Evolutionary conservation across 2,113 vertebrate species (phyloP), one percentile per base, ranked within the genome.

Genomic region (Fulmarus glacialis): DNA sequence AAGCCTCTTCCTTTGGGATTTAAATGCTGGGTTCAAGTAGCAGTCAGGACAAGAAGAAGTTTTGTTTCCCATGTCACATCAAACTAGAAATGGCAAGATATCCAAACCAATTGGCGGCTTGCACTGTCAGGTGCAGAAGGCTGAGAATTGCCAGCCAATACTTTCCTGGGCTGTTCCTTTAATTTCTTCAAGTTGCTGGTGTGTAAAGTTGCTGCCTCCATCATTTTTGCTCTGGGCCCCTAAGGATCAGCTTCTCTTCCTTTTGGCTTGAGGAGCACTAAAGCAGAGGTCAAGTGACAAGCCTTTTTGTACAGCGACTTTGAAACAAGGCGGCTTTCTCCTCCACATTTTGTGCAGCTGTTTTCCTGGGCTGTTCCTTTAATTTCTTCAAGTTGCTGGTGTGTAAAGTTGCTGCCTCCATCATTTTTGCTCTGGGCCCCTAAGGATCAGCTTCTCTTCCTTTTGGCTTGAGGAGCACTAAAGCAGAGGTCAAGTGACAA

Each of bases 51-150:
- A 87, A 89, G 52, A 81, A 68, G 52, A 84, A 68, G 60, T 63
- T 72, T 64, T 93, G n/a, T 82, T 97, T 97, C 81, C 52, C 80
- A 79, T 79, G 47, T 97, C 40, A 34, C 52, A 80, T 89, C 83
- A 87, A 95, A 85, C 93, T 91, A 74, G 70, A 88, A 93, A 90
- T 48, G 53, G 78, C 70, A 82, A 93, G 64, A 80, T 63, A 90
- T 59, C 60, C 70, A 89, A 80, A 85, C 3, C 8, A 77, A 26
- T 68, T 95, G 93, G 90, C 34, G 0, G 27, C 62, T 91, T 38
- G 10, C 9, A 10, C 15, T 87, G 73, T 87, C 93, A 96, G 96
- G 87, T 97, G 97, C 91, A 95, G 84, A 75, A 80, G 24, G 24
- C 53, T 93, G 78, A 80, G 66, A 85, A 88, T 58, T 74, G 27